A percentile compares a stretch with the other conserved stretches of the same genome.
Conservation (phyloP, 1,140 invertebrate genomes). For the Drosophila grimshawi region DNA sequence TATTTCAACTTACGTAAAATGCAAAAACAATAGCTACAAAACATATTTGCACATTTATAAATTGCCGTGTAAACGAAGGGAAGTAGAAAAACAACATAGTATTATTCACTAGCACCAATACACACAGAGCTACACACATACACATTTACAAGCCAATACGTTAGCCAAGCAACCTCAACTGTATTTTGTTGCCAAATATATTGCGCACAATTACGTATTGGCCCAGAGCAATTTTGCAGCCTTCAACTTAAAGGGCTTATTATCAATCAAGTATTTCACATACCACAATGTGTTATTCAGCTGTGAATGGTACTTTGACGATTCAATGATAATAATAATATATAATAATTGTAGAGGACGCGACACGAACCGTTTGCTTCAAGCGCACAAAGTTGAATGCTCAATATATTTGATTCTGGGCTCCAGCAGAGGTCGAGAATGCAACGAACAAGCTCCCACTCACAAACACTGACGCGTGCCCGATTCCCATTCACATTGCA, state of each 20-base stretch:
- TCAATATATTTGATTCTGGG: constrained; percentile 31
- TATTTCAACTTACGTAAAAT: constrained; percentile 59
- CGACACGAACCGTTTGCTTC: constrained; percentile 56
- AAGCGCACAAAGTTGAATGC: constrained; percentile 60
- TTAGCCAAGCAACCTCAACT: constrained; percentile 11
- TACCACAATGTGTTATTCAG: not conserved
- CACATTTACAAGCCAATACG: not conserved
- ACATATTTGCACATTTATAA: constrained; percentile 54
- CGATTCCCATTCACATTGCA: constrained; percentile 45
- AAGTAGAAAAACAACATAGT: constrained; percentile 3
- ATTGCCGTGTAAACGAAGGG: not conserved
- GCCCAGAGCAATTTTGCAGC: not conserved
- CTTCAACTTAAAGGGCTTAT: not conserved
- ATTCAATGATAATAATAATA: not conserved
- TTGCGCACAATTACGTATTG: not conserved
- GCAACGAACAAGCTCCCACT: constrained; percentile 35
- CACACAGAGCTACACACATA: not conserved
- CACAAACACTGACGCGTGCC: constrained; percentile 34
- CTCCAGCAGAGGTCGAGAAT: constrained; percentile 24
- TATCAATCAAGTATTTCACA: not conserved
- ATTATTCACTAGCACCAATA: constrained; percentile 28
- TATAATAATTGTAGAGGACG: constrained; percentile 4
- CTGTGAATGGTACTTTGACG: constrained; percentile 10
- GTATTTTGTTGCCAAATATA: not conserved
- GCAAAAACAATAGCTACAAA: constrained; percentile 24